phyloP scores from a whole-genome alignment of 2,113 vertebrate genomes.

The Trogon surrucura region DNA sequence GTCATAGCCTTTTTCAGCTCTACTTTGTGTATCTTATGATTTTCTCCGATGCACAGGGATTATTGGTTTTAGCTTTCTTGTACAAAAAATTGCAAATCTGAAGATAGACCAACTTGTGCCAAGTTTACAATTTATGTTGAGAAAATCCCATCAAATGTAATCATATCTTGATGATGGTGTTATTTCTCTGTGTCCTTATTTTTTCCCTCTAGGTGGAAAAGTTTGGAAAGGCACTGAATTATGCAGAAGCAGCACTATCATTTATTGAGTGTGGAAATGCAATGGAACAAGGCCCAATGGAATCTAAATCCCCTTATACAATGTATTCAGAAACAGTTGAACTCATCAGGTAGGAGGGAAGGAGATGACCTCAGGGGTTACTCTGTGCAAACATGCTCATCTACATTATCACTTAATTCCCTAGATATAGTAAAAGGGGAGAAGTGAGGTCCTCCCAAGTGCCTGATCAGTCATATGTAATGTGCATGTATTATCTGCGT shows the following conservation, averaged over 20 bases:
- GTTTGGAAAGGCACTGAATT: constrained; percentile 96
- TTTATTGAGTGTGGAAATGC: constrained; percentile 99
- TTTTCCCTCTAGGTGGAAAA: constrained; percentile 88
- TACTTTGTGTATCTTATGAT: neutral
- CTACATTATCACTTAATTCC: neutral
- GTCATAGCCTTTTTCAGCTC: neutral
- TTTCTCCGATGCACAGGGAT: neutral
- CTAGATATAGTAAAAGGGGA: neutral
- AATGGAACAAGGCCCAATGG: constrained; percentile 96
- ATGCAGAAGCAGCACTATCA: constrained; percentile 93
- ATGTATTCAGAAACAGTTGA: constrained; percentile 99
- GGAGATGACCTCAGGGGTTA: neutral
- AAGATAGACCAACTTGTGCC: neutral
- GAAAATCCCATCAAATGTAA: neutral
- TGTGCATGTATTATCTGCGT: neutral
- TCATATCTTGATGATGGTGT: neutral
- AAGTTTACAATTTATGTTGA: neutral
- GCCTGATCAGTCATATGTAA: neutral
- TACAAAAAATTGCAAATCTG: neutral
- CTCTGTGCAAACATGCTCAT: neutral
- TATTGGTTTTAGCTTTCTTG: neutral
- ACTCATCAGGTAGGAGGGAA: constrained; percentile 88
- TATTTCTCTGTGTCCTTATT: constrained; percentile 42
- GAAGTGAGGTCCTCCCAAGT: neutral
- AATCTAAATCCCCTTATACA: constrained; percentile 95